Evolutionary conservation across 2,888 invertebrate species (phyloP).

Genomic region (Chymomyza caudatula): DNA sequence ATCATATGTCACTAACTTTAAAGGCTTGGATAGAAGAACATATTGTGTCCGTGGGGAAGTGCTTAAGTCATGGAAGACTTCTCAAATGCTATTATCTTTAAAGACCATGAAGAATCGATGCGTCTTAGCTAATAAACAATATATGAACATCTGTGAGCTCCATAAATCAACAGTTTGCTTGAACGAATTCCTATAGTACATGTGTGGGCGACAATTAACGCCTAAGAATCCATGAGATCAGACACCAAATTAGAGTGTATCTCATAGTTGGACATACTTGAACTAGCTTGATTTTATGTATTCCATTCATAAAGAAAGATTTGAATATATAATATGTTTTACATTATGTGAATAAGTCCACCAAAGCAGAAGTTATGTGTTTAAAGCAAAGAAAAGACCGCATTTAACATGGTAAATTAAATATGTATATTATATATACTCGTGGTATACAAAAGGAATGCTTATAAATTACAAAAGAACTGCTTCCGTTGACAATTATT

Average conservation of each 20-base stretch:
- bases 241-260: background rate
- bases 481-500: conserved; percentile 66
- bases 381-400: background rate
- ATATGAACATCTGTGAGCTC: background rate
- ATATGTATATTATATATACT: background rate
- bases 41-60: background rate
- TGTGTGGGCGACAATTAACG: background rate
- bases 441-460: background rate
- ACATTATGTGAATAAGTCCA: background rate
- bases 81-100: background rate
- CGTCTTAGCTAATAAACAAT: background rate
- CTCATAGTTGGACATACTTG: background rate
- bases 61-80: background rate
- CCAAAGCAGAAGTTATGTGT: background rate
- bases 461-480: conserved; percentile 67
- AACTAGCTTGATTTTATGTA: background rate
- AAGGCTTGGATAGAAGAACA: background rate
- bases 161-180: background rate
- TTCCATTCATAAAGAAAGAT: background rate
- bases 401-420: conserved; percentile 54
- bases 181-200: no score
- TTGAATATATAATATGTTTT: background rate
- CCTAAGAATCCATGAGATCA: background rate
- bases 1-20: background rate
- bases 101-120: background rate